A percentile compares a stretch with the other conserved stretches of the same genome.
phyloP scores from a whole-genome alignment of 2,797 vertebrate species.

The Ciconia nigra region DNA sequence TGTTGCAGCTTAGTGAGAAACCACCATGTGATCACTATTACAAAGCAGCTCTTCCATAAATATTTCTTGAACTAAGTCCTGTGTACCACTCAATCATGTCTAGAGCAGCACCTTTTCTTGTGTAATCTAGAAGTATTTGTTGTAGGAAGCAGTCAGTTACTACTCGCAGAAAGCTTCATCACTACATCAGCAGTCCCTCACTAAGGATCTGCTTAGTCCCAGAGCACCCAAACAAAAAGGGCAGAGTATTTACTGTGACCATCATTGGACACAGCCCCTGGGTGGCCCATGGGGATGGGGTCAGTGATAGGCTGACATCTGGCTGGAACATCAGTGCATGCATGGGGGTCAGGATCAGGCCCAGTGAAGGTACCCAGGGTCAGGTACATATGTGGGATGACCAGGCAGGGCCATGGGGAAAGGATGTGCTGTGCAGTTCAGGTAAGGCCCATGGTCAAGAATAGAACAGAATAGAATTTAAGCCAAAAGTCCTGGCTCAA shows the following conservation, averaged over 20 bases:
- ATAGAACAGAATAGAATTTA: too few species aligned
- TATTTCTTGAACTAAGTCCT: background rate
- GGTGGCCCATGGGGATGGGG: background rate
- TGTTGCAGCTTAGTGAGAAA: background rate
- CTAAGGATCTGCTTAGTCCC: fast-evolving
- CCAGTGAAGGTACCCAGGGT: background rate
- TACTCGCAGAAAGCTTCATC: background rate
- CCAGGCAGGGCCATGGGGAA: background rate
- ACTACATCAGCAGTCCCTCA: background rate
- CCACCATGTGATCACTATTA: background rate
- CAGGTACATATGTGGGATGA: too few species aligned
- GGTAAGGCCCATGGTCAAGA: background rate
- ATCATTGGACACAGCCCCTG: background rate
- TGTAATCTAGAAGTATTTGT: background rate
- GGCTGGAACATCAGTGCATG: background rate
- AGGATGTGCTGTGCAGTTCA: background rate
- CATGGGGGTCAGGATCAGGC: background rate
- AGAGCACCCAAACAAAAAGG: background rate
- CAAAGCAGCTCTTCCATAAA: background rate
- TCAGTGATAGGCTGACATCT: background rate
- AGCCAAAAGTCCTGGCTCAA: background rate
- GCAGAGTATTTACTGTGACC: background rate
- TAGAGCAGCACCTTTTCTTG: background rate
- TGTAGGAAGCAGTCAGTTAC: background rate
- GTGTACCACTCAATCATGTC: background rate